phyloP scores from a whole-genome alignment of 2,888 invertebrate species.

The Uropetala carovei region DNA sequence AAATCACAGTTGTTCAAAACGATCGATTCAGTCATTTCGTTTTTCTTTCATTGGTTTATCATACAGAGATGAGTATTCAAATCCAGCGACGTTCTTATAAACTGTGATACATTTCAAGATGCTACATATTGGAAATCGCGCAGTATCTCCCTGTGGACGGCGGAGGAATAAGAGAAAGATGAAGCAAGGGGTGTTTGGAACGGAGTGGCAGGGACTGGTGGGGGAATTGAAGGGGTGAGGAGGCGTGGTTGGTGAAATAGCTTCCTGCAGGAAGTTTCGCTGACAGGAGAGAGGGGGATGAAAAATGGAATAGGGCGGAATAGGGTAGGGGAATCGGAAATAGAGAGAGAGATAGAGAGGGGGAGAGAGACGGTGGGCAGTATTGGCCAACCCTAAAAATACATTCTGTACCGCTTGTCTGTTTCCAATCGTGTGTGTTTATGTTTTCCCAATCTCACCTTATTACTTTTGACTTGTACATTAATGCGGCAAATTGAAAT shows the following conservation, averaged over 20 bases:
- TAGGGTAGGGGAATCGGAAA: conserved; percentile 12
- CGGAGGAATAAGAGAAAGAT: neutral
- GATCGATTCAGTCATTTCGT: no score
- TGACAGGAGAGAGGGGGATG: conserved; percentile 42
- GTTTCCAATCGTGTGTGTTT: neutral
- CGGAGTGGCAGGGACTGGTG: neutral
- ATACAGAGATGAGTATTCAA: no score
- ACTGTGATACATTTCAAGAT: no score
- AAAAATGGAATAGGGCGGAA: conserved; percentile 32
- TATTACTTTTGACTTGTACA: neutral
- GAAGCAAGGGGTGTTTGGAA: neutral
- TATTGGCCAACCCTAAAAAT: conserved; percentile 37
- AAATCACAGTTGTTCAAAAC: no score
- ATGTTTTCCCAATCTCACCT: neutral
- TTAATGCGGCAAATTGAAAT: neutral
- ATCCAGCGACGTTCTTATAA: no score
- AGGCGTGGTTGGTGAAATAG: conserved; percentile 50
- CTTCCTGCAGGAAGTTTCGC: conserved; percentile 61
- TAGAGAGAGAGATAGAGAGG: conserved; percentile 28
- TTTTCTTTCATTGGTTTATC: no score
- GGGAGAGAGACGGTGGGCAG: neutral
- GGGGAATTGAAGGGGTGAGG: neutral
- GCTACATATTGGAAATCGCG: no score
- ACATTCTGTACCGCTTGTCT: conserved; percentile 30
- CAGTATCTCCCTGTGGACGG: neutral